Evolutionary conservation across 1,140 invertebrate genomes (phyloP).

Genomic region (Schlechtendalia chinensis): DNA sequence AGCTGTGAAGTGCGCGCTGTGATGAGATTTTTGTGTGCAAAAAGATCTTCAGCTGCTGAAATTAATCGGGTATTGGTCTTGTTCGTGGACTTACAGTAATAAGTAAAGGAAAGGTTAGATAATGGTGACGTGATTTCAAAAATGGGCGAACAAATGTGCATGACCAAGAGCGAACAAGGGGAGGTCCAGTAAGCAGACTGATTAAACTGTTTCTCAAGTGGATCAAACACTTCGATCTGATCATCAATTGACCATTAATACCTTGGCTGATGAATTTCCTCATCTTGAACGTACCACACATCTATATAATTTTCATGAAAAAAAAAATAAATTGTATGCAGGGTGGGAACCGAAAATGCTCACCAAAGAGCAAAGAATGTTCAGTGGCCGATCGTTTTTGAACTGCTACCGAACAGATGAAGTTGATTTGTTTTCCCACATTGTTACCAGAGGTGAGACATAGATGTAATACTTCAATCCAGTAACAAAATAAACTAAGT

Average conservation of each 20-base stretch:
- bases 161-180: background rate
- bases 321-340: background rate
- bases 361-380: background rate
- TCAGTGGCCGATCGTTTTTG: background rate
- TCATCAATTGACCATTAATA: background rate
- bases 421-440: conserved; percentile 1
- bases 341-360: background rate
- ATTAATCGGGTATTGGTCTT: background rate
- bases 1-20: background rate
- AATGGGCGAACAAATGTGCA: background rate
- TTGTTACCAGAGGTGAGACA: background rate
- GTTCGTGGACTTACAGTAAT: background rate
- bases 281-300: background rate
- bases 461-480: conserved; percentile 1
- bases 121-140: conserved; percentile 1
- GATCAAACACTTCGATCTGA: background rate
- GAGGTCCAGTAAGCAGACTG: background rate
- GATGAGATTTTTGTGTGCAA: too few species aligned
- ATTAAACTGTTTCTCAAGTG: background rate
- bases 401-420: background rate
- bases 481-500: background rate
- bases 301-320: background rate
- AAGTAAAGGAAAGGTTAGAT: background rate
- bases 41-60: conserved; percentile 1
- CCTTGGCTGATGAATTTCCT: background rate